Evolutionary conservation across 2,113 vertebrate genomes (phyloP).

Genomic region (Mixornis gularis): DNA sequence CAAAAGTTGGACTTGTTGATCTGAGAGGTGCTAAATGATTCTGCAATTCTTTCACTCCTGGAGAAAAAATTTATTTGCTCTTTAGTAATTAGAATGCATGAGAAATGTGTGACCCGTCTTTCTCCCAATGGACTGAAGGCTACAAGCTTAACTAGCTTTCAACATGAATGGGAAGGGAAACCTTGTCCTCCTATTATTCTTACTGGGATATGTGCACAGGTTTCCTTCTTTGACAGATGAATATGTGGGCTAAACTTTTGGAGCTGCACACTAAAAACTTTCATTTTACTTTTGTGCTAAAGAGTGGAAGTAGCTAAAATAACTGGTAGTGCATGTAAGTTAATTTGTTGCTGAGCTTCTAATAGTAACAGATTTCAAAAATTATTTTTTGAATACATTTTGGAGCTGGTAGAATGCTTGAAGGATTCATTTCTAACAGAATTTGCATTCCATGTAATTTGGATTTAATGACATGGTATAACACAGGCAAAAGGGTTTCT

Average conservation of each 20-base stretch:
- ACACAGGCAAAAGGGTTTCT: background rate
- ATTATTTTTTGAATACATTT: background rate
- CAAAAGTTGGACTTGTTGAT: too few species aligned
- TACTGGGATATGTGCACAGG: background rate
- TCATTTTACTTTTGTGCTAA: background rate
- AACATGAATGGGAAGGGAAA: background rate
- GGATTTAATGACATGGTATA: background rate
- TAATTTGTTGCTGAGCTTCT: background rate
- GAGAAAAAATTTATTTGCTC: background rate
- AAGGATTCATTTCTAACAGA: background rate
- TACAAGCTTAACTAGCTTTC: background rate
- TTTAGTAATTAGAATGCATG: background rate
- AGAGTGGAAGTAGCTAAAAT: background rate
- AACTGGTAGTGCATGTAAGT: background rate
- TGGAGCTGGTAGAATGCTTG: background rate
- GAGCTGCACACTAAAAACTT: background rate
- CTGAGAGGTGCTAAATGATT: background rate
- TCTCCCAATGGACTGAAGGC: background rate
- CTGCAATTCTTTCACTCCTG: background rate
- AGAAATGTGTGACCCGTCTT: background rate
- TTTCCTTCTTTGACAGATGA: background rate
- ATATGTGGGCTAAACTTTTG: background rate
- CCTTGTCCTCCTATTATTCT: background rate
- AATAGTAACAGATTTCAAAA: constrained; percentile 1
- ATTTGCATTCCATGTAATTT: constrained; percentile 26